Evolutionary conservation across 2,797 vertebrate species (phyloP).

Genomic region (Intellagama lesueurii): DNA sequence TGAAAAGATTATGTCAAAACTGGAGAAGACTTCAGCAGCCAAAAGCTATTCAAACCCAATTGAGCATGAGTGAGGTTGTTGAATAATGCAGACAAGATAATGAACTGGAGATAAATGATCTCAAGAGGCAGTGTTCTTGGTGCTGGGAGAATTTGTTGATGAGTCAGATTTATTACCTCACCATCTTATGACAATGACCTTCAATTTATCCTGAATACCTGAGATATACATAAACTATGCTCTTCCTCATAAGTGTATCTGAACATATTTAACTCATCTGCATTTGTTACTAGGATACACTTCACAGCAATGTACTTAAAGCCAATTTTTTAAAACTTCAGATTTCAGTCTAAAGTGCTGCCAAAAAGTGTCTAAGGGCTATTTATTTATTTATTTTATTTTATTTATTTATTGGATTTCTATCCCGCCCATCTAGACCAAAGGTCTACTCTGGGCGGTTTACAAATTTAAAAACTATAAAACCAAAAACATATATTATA

Average conservation of each 20-base stretch:
- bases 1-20: slow-evolving; percentile 79
- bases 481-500: too few species aligned
- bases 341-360: slow-evolving; percentile 28
- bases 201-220: slow-evolving; percentile 82
- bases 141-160: slow-evolving; percentile 78
- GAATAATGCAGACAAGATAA: slow-evolving; percentile 86
- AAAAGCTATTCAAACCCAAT: slow-evolving; percentile 83
- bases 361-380: slow-evolving; percentile 26
- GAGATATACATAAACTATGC: slow-evolving; percentile 78
- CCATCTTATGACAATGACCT: slow-evolving; percentile 83
- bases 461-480: too few species aligned
- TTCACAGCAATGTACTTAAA: slow-evolving; percentile 29
- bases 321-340: slow-evolving; percentile 31
- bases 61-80: slow-evolving; percentile 78
- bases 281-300: slow-evolving; percentile 23
- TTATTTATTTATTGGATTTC: too few species aligned
- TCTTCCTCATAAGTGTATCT: slow-evolving; percentile 55
- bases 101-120: slow-evolving; percentile 84
- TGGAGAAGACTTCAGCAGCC: slow-evolving; percentile 73
- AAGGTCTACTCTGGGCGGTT: too few species aligned
- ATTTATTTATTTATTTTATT: too few species aligned
- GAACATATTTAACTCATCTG: slow-evolving; percentile 34
- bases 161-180: slow-evolving; percentile 86
- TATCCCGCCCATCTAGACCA: too few species aligned
- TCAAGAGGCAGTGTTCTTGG: slow-evolving; percentile 74